phyloP scores from a whole-genome alignment of 2,113 vertebrate genomes.

The Psittacus erithacus region DNA sequence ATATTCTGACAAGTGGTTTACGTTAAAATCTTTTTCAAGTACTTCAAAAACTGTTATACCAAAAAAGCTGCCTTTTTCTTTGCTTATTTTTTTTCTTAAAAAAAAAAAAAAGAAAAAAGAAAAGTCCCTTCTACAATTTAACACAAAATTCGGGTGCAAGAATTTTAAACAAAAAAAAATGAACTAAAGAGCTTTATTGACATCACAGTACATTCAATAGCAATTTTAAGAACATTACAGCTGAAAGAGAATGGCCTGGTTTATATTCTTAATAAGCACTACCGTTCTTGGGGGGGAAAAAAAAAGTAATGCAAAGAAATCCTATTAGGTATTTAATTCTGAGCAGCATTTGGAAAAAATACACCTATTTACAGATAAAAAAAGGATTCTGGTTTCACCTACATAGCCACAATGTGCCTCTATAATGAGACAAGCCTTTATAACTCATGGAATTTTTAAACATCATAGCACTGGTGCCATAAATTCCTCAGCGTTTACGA shows the following conservation, averaged over 20 bases:
- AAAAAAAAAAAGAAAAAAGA: background rate
- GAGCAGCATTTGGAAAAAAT: conserved; percentile 90
- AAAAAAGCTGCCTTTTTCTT: conserved; percentile 73
- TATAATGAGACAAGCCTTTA: conserved; percentile 99
- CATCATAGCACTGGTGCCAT: conserved; percentile 83
- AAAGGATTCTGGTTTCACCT: conserved; percentile 90
- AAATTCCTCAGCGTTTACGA: conserved; percentile 93
- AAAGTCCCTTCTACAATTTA: conserved; percentile 69
- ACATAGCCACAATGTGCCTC: conserved; percentile 95
- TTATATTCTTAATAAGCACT: conserved; percentile 83
- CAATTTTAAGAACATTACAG: conserved; percentile 92
- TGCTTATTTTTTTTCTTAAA: background rate
- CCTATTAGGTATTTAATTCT: conserved; percentile 85
- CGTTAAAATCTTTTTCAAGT: conserved; percentile 69
- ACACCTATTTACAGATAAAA: conserved; percentile 92
- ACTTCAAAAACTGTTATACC: conserved; percentile 75
- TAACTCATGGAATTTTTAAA: conserved; percentile 99
- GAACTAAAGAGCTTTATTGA: conserved; percentile 88
- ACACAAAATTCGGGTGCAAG: conserved; percentile 83
- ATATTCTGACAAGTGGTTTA: conserved; percentile 60
- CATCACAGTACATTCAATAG: conserved; percentile 91
- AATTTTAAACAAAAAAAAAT: conserved; percentile 83
- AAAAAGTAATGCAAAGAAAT: conserved; percentile 88
- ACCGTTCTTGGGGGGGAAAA: conserved; percentile 68
- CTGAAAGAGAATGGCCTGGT: conserved; percentile 84